phyloP scores from a whole-genome alignment of 2,797 vertebrate species.

The Anomalospiza imberbis region DNA sequence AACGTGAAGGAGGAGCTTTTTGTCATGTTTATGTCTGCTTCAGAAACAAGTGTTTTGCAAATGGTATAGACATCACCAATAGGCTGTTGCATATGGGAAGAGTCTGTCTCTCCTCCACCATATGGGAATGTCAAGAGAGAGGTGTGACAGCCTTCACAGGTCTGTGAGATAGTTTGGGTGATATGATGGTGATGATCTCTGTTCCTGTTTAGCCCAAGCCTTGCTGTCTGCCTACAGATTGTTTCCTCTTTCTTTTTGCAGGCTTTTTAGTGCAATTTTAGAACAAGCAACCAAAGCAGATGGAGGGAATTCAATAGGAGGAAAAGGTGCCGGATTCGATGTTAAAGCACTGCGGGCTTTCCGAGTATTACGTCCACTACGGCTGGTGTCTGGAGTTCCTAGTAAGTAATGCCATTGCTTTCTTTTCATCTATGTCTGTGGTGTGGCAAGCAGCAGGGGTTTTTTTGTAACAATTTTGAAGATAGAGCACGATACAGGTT shows the following conservation, averaged over 20 bases:
- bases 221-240: constrained; percentile 50
- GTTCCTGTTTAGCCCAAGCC: constrained; percentile 20
- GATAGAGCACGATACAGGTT: background rate
- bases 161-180: background rate
- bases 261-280: constrained; percentile 99
- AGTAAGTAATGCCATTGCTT: constrained; percentile 81
- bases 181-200: background rate
- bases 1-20: background rate
- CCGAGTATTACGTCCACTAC: constrained; percentile 91
- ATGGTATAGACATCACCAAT: background rate
- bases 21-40: background rate
- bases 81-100: constrained; percentile 17
- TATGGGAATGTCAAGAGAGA: background rate
- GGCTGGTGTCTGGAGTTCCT: constrained; percentile 96
- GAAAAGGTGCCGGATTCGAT: constrained; percentile 96
- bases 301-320: constrained; percentile 91
- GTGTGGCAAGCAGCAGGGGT: background rate
- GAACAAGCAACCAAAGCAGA: constrained; percentile 99
- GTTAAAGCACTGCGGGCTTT: constrained; percentile 97
- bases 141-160: constrained; percentile 15
- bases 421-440: background rate
- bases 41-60: background rate
- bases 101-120: constrained; percentile 37
- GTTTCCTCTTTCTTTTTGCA: constrained; percentile 69
- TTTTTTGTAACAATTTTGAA: background rate